Conservation (phyloP, 2,888 invertebrate species). For the Tachina lurida region DNA sequence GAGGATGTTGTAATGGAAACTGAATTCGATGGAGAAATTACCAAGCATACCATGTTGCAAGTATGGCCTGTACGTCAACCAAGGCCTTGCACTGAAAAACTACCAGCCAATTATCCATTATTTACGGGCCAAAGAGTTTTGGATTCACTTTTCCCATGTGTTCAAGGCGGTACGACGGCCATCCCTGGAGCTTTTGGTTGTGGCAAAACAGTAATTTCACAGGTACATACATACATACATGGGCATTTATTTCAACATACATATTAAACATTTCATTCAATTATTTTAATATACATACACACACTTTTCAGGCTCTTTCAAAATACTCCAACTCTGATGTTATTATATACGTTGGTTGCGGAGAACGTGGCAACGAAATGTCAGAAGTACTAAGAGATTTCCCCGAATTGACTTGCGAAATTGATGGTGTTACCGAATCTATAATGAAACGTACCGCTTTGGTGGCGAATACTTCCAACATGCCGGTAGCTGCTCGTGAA, state of each 20-base stretch:
- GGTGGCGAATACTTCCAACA: conserved; percentile 99
- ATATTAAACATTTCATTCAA: background rate
- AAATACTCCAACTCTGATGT: conserved; percentile 99
- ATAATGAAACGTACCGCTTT: conserved; percentile 99
- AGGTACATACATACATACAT: conserved; percentile 82
- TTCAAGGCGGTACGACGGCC: conserved; percentile 98
- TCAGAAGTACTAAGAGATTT: conserved; percentile 99
- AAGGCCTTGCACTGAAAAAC: conserved; percentile 96
- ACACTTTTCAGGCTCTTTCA: conserved; percentile 87
- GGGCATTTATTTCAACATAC: background rate
- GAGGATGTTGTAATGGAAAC: conserved; percentile 96
- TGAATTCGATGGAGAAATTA: conserved; percentile 97
- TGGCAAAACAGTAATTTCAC: conserved; percentile 88
- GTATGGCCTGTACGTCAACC: conserved; percentile 99
- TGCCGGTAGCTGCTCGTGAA: conserved; percentile 99
- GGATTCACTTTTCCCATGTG: conserved; percentile 98
- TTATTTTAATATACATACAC: background rate
- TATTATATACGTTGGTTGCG: conserved; percentile 99
- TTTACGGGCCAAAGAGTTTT: conserved; percentile 98
- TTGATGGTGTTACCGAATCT: conserved; percentile 96
- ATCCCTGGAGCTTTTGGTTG: conserved; percentile 99
- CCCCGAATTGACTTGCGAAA: conserved; percentile 97
- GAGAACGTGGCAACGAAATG: conserved; percentile 99
- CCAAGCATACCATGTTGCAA: conserved; percentile 96
- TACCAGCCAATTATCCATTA: conserved; percentile 98